A percentile compares a stretch with the other conserved stretches of the same genome.
Evolutionary conservation across 2,888 invertebrate genomes (phyloP).

Genomic region (Eilema caniola): DNA sequence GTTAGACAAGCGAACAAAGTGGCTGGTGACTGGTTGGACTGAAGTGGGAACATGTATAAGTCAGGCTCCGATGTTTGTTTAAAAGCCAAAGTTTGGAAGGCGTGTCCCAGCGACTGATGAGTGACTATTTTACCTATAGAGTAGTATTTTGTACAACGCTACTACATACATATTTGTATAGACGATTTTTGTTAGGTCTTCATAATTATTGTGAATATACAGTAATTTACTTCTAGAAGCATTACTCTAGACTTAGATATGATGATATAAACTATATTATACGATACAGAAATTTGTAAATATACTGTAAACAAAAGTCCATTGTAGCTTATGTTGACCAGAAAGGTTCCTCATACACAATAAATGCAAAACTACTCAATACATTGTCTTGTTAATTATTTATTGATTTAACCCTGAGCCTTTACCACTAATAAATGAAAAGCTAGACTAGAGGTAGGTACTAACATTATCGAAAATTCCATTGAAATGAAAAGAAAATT

Average conservation of each 20-base stretch:
- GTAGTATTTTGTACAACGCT: constrained; percentile 84
- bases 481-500: constrained; percentile 1
- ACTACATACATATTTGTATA: constrained; percentile 77
- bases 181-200: constrained; percentile 77
- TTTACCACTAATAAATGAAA: background rate
- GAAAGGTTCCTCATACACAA: constrained; percentile 87
- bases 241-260: constrained; percentile 72
- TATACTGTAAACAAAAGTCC: constrained; percentile 86
- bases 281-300: constrained; percentile 84
- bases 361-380: constrained; percentile 85
- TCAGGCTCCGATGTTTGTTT: constrained; percentile 62
- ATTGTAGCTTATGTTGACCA: constrained; percentile 87
- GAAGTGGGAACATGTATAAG: constrained; percentile 55
- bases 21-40: constrained; percentile 61
- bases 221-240: constrained; percentile 79
- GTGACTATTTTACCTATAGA: constrained; percentile 69
- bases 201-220: constrained; percentile 85
- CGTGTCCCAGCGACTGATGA: constrained; percentile 63
- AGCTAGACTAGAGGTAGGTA: background rate
- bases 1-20: constrained; percentile 77
- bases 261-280: constrained; percentile 78
- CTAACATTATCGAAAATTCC: background rate
- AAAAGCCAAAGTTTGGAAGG: constrained; percentile 60
- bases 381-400: constrained; percentile 60
- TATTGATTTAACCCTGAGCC: background rate